Conservation (phyloP, 2,113 vertebrate species). For the Ornithorhynchus anatinus region DNA sequence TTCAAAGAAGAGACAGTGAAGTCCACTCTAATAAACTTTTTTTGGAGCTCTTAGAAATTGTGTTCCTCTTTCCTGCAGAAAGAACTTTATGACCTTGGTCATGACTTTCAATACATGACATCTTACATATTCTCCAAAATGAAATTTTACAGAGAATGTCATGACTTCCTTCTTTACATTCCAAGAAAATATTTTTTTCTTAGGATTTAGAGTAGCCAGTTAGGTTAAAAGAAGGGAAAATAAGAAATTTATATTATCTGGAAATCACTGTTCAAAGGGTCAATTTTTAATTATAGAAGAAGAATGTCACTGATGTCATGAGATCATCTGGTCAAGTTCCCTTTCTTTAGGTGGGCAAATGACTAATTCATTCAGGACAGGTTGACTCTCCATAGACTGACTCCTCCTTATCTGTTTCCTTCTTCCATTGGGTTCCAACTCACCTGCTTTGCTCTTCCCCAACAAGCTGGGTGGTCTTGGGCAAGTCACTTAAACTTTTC, state of each 20-base stretch:
- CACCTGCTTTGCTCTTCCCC: no score
- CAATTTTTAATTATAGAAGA: no score
- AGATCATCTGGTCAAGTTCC: no score
- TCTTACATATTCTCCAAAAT: neutral
- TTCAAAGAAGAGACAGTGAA: neutral
- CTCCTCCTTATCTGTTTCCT: no score
- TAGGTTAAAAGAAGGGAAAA: neutral
- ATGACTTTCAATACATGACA: neutral
- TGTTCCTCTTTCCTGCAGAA: neutral
- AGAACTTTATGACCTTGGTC: neutral
- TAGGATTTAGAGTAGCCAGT: neutral
- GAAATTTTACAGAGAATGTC: neutral
- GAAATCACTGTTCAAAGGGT: no score
- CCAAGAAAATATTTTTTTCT: neutral
- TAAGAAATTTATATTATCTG: no score
- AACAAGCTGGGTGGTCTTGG: neutral
- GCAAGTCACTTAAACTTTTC: neutral
- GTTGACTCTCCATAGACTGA: no score
- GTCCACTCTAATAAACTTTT: neutral
- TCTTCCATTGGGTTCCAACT: no score
- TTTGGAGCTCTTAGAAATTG: neutral
- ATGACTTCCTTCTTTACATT: no score
- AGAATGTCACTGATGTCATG: no score
- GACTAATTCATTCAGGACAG: no score
- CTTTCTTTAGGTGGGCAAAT: no score